Evolutionary conservation across 2,797 vertebrate genomes (phyloP), one percentile per base, ranked within the genome.

Genomic region (Takifugu ocellatus): DNA sequence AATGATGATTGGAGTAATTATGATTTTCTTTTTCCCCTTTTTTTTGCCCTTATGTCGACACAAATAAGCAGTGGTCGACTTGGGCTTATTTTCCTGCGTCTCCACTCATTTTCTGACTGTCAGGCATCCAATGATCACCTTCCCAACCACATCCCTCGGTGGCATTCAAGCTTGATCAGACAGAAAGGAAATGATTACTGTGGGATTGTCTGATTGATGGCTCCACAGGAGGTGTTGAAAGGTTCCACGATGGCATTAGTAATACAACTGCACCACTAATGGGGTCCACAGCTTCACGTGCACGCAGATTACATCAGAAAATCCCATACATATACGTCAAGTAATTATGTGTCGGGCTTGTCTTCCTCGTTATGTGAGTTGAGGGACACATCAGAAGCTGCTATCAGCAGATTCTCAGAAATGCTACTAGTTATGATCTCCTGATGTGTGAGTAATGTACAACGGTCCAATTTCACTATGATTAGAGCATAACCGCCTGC

Each of bases 101-200:
- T 49, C 25, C 17, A 54, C 47, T 67, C 21, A 21, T 25, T 51
- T 51, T 51, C 61, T 59, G 4, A 3, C 58, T 67, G 57, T 81
- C 74, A 55, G 7, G n/a, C 53, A 59, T 64, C 62, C 59, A 58
- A 64, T 51, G 55, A 79, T 78, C 70, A 83, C 87, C 81, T 84
- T 74, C 62, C 69, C 59, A 64, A 39, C 61, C 75, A 68, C 58
- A 70, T 87, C 84, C 82, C 81, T 77, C 33, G 24, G 84, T 83
- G 85, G 84, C 72, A 51, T 72, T 84, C 61, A 56, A 51, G 68
- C 79, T 61, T 82, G 73, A 82, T 84, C 79, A 79, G 79, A 81
- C 68, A 58, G 75, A 69, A 52, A 82, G 76, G 62, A 82, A 80
- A 85, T 81, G 61, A 75, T 70, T 66, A 63, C 72, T 82, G 55